Conservation (phyloP, 1,140 invertebrate species). For the Panagrolaimus sp. region DNA sequence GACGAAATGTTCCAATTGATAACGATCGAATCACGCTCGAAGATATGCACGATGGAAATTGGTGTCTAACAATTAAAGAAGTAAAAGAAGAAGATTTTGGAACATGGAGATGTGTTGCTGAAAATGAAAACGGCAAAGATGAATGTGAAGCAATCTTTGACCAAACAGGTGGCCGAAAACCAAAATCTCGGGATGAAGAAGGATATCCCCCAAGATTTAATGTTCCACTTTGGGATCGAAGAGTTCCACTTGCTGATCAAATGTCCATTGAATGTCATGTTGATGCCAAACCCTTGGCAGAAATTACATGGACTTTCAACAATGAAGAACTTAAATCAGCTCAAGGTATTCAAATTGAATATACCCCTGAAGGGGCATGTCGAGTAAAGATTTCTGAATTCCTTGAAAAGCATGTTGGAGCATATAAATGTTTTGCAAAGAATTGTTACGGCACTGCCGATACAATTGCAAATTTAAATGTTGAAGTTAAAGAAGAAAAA, state of each 20-base stretch:
- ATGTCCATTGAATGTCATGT: constrained; percentile 58
- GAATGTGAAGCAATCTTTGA: constrained; percentile 57
- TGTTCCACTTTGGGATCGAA: constrained; percentile 57
- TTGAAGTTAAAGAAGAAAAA: constrained; percentile 66
- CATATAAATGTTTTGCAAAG: constrained; percentile 82
- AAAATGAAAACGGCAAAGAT: constrained; percentile 61
- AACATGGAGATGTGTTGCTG: constrained; percentile 60
- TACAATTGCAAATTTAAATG: constrained; percentile 75
- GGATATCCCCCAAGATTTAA: constrained; percentile 56
- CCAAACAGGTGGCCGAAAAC: constrained; percentile 30
- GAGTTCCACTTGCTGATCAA: constrained; percentile 51
- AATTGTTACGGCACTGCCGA: constrained; percentile 82
- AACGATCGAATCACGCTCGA: constrained; percentile 41
- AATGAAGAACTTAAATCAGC: constrained; percentile 62
- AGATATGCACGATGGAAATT: constrained; percentile 58
- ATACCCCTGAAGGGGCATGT: constrained; percentile 78
- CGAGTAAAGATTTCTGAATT: constrained; percentile 82
- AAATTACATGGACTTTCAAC: constrained; percentile 49
- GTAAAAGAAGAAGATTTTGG: constrained; percentile 61
- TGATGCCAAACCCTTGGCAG: constrained; percentile 56
- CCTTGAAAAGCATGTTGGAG: constrained; percentile 78
- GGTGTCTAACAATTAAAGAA: constrained; percentile 50
- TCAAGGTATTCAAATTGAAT: constrained; percentile 70
- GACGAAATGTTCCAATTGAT: constrained; percentile 38
- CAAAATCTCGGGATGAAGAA: constrained; percentile 35